Evolutionary conservation across 2,113 vertebrate species (phyloP), one percentile per base, ranked within the genome.

Genomic region (Ramphastos sulfuratus): DNA sequence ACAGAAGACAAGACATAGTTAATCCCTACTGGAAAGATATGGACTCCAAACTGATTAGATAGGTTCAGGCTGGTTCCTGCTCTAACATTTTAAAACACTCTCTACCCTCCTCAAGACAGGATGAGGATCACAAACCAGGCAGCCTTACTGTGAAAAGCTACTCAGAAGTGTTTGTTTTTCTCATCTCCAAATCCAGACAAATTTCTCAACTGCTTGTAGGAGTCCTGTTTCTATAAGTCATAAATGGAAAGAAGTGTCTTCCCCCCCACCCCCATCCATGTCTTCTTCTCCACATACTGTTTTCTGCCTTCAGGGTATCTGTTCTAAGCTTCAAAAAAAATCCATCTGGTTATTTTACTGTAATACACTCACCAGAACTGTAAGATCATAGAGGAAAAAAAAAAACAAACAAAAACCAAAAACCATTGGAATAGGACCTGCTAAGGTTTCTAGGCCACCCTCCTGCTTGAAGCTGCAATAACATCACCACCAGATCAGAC

Each of bases 291-390:
- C 70, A 82, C 87, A 82, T 67, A 92, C 63, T 86, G 91, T 78
- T 94, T 95, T 86, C 86, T 96, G 96, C 92, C 95, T 95, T 95
- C 80, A 95, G 95, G 95, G 94, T 96, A 95, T 95, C 87, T 94
- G 64, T 85, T 95, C 92, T 89, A 94, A 95, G 87, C 79, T 95
- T 95, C 91, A 46, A 85, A 90, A 55, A 94, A 96, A 87, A 81
- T 91, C 94, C 94, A 95, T 92, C 94, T 96, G 93, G 87, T 92
- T 95, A 95, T 92, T 95, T 96, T 92, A 85, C 94, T 94, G 82
- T 91, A 92, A 87, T 87, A 85, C 82, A 37, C 71, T 95, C 95
- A 94, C 52, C 71, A 95, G 93, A 95, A 82, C 92, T 92, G 92
- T 91, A 95, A 95, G 85, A 94, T 89, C 71, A 89, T 70, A 85